Base-by-base conservation (phyloP, 2,113 vertebrate genomes). In the Lophotis ruficrista region DNA sequence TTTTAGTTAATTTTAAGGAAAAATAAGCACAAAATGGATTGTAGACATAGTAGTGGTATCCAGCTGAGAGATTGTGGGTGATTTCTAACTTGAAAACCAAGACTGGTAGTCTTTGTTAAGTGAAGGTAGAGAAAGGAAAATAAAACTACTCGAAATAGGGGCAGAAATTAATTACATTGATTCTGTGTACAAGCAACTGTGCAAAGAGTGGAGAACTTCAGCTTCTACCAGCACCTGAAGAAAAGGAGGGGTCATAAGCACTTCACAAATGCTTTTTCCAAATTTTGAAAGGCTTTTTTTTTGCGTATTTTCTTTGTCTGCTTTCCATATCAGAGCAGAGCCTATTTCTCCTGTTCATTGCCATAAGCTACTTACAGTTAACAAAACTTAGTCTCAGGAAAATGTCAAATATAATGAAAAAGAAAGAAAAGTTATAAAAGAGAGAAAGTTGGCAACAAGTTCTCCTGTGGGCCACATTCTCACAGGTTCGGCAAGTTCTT, bases 331-430 rank as follows among this genome's bases (percentile, higher is more conserved):
- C n/a, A 57, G 61, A 51, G 22, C 7, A 66, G 38, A 50, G 9
- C 15, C 37, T 15, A 37, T 77, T 94, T 93, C 65, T 56, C 69
- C 53, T 76, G 31, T 45, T 88, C 76, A 19, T 53, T 24, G 7
- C 58, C 47, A 58, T 78, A 80, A 73, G 33, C 62, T 81, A 64
- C 53, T 88, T 75, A 12, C 9, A 86, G 25, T 58, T 83, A 72
- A 51, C 7, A 37, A 90, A 83, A 43, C 28, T 28, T 25, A 81
- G 92, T 85, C 89, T 90, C 61, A 43, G 90, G 70, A 94, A 93
- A 92, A 87, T 19, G 51, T 89, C 82, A 94, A 90, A 50, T 17
- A 38, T 31, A 88, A 94, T 92, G 71, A 79, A 94, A 97, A 96
- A 87, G 41, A 89, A 93, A 79, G 48, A 70, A 95, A 89, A 96